Conservation (phyloP, 2,888 invertebrate genomes). For the Psylliodes chrysocephalus region DNA sequence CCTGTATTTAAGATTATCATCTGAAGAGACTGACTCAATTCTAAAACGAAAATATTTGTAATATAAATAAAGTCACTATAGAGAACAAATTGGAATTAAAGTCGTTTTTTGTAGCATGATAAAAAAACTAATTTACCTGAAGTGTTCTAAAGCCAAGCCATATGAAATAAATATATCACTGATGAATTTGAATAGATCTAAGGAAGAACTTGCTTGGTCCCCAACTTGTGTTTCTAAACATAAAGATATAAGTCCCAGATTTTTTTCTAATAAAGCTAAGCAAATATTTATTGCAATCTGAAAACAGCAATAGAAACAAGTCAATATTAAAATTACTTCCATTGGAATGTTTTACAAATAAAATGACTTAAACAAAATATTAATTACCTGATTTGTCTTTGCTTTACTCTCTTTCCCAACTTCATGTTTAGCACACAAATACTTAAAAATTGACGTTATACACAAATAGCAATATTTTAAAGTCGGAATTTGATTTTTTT, state of each 20-base stretch:
- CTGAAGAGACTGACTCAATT: slow-evolving; percentile 55
- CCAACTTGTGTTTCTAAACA: slow-evolving; percentile 70
- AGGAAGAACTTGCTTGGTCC: slow-evolving; percentile 65
- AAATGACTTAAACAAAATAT: background rate
- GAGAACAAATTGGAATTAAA: background rate
- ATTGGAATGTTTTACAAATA: no score
- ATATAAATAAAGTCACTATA: background rate
- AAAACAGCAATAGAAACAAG: slow-evolving; percentile 46
- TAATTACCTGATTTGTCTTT: slow-evolving; percentile 47
- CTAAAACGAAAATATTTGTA: slow-evolving; percentile 48
- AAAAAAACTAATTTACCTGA: slow-evolving; percentile 59
- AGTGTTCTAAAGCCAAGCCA: slow-evolving; percentile 69
- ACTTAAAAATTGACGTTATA: slow-evolving; percentile 58
- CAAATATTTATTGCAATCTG: slow-evolving; percentile 67
- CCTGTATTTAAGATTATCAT: slow-evolving; percentile 55
- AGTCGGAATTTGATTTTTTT: slow-evolving; percentile 64
- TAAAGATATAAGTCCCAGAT: slow-evolving; percentile 66
- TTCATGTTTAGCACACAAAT: slow-evolving; percentile 54
- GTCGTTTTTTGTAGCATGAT: background rate
- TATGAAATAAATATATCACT: slow-evolving; percentile 69
- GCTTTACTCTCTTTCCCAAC: slow-evolving; percentile 48
- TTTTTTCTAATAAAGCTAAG: slow-evolving; percentile 65
- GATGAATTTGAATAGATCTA: slow-evolving; percentile 67
- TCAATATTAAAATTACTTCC: background rate
- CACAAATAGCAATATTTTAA: slow-evolving; percentile 65